Evolutionary conservation across 1,140 invertebrate genomes (phyloP), one percentile per base, ranked within the genome.

Genomic region (Drosophila repletoides): DNA sequence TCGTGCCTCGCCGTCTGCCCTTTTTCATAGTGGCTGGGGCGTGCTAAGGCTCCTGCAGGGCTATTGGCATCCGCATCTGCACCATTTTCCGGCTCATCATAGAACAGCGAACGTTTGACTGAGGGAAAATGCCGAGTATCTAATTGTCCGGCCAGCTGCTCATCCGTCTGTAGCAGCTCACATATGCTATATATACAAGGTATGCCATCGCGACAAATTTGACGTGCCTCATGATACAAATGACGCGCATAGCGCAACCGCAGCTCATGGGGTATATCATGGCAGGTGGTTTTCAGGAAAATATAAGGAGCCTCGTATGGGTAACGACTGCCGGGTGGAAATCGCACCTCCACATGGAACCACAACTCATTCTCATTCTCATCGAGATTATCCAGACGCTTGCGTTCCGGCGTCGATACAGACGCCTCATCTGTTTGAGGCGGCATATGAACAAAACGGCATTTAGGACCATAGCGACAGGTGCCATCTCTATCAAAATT

Each of bases 311-410:
- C 91, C 91, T 95, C 93, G 81, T 92, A 94, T 0, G 95, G 95
- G 90, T 95, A 96, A 68, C 92, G 92, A 46, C 92, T 93, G 88
- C 93, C 92, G 63, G 92, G 91, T 3, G 93, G 92, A 91, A 96
- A 95, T 74, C 94, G 91, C 79, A 96, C 92, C 92, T 95, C 95
- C 76, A 96, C 91, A 90, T 94, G 95, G 41, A 89, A 90, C 74
- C 76, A 88, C 22, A 88, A 73, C 41, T 86, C 68, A 10, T 88
- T 88, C n/a, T 89, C 76, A 31, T 86, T 88, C 40, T 89, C 76
- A 12, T 86, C 76, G 3, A 84, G 36, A 60, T 56, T 64, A 0
- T 87, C 76, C 38, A 19, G 5, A 9, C 48, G 48, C 34, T 22
- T 46, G 19, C 38, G 63, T 10, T 53, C 65, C 10, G 65, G 65